Evolutionary conservation across 1,140 invertebrate species (phyloP).

Genomic region (Geopemphigus sp.): DNA sequence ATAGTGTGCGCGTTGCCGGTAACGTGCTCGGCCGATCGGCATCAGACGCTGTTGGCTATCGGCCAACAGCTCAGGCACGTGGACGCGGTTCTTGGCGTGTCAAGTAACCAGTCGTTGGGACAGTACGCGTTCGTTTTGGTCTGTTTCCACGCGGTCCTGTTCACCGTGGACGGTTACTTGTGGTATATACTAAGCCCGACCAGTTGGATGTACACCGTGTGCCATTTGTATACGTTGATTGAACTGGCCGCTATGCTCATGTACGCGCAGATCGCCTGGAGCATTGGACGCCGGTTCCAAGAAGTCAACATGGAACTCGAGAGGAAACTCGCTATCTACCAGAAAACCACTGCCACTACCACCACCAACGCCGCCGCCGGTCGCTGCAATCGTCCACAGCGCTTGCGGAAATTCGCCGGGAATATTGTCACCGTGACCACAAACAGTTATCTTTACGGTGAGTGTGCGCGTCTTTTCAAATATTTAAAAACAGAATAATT

Average conservation of each 20-base stretch:
- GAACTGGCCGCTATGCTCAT: slow-evolving; percentile 31
- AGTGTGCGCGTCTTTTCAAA: neutral
- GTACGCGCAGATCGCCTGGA: slow-evolving; percentile 45
- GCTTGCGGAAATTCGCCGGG: neutral
- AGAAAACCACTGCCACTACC: no score
- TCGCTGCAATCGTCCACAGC: neutral
- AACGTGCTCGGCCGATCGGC: neutral
- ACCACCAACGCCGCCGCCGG: neutral
- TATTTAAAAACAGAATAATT: no score
- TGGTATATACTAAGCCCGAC: slow-evolving; percentile 39
- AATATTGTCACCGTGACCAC: neutral
- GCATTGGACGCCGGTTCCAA: slow-evolving; percentile 26
- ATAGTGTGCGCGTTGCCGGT: slow-evolving; percentile 5
- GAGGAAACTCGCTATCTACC: neutral
- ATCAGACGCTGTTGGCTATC: neutral
- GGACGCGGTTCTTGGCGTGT: slow-evolving; percentile 7
- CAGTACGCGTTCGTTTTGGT: neutral
- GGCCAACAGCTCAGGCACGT: neutral
- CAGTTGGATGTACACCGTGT: slow-evolving; percentile 34
- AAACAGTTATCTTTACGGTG: neutral
- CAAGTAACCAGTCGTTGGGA: neutral
- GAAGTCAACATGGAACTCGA: slow-evolving; percentile 30
- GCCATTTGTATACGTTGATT: slow-evolving; percentile 29
- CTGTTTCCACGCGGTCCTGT: slow-evolving; percentile 3
- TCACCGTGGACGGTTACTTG: slow-evolving; percentile 19